Base-by-base conservation (phyloP, 2,888 invertebrate species). In the Hypercompe scribonia region DNA sequence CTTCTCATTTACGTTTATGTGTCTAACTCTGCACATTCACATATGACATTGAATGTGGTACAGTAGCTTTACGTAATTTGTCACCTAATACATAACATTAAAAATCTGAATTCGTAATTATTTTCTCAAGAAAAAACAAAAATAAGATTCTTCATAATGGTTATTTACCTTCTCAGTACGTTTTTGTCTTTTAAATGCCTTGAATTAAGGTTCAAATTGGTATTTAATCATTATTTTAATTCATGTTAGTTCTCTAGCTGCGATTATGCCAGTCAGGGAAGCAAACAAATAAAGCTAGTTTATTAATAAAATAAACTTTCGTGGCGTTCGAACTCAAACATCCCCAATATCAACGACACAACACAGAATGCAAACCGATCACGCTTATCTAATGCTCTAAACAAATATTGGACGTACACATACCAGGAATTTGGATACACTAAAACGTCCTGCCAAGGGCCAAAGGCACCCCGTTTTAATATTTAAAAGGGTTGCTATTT, bases 351-450 rank as follows among this genome's bases (percentile, higher is more conserved):
- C 54, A 54, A 42, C 33, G 46, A 50, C 28, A 28, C 24, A 64
- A 65, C 13, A 34, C 65, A 65, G 46, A 64, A 36, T 50, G 31
- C 33, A 72, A 84, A 83, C 82, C 87, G 88, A 86, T 88, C 89
- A 85, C 84, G 88, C 84, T 86, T 86, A 86, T 88, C 91, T 90
- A 90, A 91, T 88, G 78, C 81, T 78, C 77, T 78, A 81, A 79
- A 85, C 88, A 91, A 93, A 93, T 92, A 92, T 92, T 94, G 88
- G 78, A 79, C 77, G 84, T 86, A 83, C 89, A 87, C 88, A 92
- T 93, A 89, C 91, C 89, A 68, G 78, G 85, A 86, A 86, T 88
- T 81, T 82, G 81, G 83, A 81, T 81, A 74, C 76, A 73, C 72
- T 81, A 81, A 82, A 85, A 81, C 81, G 78, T 79, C 79, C 83